Conservation (phyloP, 2,888 invertebrate genomes). For the Achlya flavicornis region DNA sequence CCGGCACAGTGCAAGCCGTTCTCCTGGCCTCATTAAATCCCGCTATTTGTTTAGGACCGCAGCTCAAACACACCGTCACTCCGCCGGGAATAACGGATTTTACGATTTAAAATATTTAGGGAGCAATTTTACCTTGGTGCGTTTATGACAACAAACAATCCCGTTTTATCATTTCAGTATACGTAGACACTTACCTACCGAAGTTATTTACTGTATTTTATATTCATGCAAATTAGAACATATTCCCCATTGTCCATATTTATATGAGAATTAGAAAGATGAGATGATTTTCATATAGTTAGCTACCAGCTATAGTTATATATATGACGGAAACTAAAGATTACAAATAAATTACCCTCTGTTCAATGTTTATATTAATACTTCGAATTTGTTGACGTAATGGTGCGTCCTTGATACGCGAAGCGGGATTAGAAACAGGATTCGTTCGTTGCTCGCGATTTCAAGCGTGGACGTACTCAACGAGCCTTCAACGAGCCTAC, state of each 20-base stretch:
- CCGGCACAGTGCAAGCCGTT: constrained; percentile 36
- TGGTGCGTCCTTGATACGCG: too few species aligned
- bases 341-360: too few species aligned
- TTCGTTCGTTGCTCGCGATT: too few species aligned
- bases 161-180: constrained; percentile 51
- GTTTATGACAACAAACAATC: constrained; percentile 71
- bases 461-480: too few species aligned
- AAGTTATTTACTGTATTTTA: constrained; percentile 30
- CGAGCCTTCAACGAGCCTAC: too few species aligned
- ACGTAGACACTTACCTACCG: constrained; percentile 26
- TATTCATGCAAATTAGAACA: constrained; percentile 20
- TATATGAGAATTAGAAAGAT: not conserved
- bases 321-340: too few species aligned
- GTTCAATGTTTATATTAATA: too few species aligned
- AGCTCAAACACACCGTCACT: constrained; percentile 72
- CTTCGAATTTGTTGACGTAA: too few species aligned
- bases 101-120: constrained; percentile 78
- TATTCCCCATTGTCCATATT: not conserved
- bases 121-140: constrained; percentile 66
- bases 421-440: too few species aligned
- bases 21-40: constrained; percentile 75
- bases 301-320: not conserved
- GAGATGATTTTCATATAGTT: not conserved
- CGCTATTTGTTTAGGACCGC: constrained; percentile 79
- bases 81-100: constrained; percentile 74